These are phyloP conservation scores for Python bivittatus DNA, from an alignment of 2,113 vertebrate genomes.

Conservation along the genomic window DNA sequence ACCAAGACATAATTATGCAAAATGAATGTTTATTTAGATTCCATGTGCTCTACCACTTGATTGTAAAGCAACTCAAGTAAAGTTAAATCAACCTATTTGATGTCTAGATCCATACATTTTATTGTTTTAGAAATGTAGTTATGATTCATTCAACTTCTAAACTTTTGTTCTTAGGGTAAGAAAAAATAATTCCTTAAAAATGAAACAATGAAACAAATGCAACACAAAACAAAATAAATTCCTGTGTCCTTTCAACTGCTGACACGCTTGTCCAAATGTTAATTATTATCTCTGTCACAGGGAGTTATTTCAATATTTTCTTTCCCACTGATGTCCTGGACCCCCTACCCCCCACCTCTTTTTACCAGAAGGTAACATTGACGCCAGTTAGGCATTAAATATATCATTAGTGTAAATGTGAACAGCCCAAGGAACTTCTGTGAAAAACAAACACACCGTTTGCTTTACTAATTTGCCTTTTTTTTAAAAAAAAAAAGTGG, in stretches of 20 bases:
- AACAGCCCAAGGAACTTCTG: background rate
- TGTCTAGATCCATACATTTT: background rate
- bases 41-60: background rate
- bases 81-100: background rate
- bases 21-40: background rate
- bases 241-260: conserved; percentile 9
- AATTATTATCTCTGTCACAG: conserved; percentile 32
- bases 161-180: background rate
- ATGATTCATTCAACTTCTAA: background rate
- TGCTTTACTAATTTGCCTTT: background rate
- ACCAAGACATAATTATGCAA: background rate
- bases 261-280: conserved; percentile 43
- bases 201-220: background rate
- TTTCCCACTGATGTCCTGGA: background rate
- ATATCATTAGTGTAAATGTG: background rate
- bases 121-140: background rate
- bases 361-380: background rate
- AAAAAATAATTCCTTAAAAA: background rate
- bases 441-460: conserved; percentile 3
- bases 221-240: background rate
- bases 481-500: conserved; percentile 36
- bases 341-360: background rate
- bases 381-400: background rate
- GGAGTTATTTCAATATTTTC: background rate
- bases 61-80: background rate